A percentile compares a stretch with the other conserved stretches of the same genome.
Evolutionary conservation across 2,797 vertebrate species (phyloP).

Genomic region (Silurus aristotelis): DNA sequence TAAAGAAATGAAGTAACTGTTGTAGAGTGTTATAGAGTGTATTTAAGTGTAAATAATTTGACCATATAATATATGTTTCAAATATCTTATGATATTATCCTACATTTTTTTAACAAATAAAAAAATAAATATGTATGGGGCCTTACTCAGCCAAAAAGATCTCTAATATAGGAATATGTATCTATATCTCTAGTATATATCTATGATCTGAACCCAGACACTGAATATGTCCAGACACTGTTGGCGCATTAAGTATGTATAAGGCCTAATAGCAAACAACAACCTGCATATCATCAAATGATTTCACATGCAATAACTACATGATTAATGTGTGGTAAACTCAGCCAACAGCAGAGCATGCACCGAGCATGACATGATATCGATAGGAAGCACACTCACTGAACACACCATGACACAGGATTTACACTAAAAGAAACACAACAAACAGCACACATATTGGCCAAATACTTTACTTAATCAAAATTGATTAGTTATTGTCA

Average conservation of each 20-base stretch:
- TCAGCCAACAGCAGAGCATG: conserved; percentile 50
- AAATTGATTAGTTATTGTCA: conserved; percentile 32
- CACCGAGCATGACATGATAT: conserved; percentile 52
- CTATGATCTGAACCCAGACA: conserved; percentile 4
- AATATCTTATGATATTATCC: background rate
- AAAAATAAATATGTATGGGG: background rate
- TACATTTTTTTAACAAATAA: background rate
- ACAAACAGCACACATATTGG: conserved; percentile 57
- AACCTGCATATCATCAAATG: conserved; percentile 18
- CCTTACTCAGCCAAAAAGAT: background rate
- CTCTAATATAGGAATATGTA: background rate
- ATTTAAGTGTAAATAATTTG: background rate
- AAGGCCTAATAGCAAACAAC: conserved; percentile 28
- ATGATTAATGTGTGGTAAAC: conserved; percentile 21
- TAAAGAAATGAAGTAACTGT: background rate
- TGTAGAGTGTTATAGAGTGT: background rate
- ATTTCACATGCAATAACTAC: conserved; percentile 37
- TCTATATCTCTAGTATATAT: background rate
- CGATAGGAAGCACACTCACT: conserved; percentile 58
- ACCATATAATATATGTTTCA: background rate
- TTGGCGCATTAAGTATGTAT: conserved; percentile 16
- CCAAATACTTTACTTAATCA: conserved; percentile 46
- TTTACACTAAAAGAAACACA: conserved; percentile 60
- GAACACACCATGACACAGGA: conserved; percentile 60
- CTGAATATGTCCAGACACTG: conserved; percentile 29